These are phyloP conservation scores for Cheilinus undulatus DNA, from an alignment of 2,113 vertebrate genomes.

Conservation along the genomic window DNA sequence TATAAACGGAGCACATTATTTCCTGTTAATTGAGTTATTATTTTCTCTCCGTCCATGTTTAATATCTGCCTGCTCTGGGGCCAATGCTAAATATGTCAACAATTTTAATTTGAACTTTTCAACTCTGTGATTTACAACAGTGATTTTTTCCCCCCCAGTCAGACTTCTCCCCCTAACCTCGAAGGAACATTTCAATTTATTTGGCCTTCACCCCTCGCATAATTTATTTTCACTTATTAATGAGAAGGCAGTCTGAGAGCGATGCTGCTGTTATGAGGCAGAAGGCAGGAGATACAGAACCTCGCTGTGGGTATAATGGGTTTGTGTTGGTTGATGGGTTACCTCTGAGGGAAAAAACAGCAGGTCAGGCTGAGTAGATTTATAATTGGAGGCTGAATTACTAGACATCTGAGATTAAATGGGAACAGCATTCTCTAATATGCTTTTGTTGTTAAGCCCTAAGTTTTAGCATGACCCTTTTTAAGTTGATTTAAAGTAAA, in stretches of 20 bases:
- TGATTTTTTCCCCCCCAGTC: conserved; percentile 18
- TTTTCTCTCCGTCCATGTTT: conserved; percentile 31
- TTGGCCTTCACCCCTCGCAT: not conserved
- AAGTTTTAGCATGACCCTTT: too few species aligned
- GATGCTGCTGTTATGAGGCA: conserved; percentile 14
- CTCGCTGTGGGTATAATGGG: conserved; percentile 24
- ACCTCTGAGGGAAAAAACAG: conserved; percentile 35
- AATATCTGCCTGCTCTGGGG: conserved; percentile 35
- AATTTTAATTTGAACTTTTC: conserved; percentile 71
- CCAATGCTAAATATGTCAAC: conserved; percentile 38
- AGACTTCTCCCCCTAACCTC: conserved; percentile 45
- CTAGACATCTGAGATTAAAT: conserved; percentile 43
- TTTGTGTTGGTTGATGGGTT: conserved; percentile 58
- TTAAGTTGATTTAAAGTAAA: too few species aligned
- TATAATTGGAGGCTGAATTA: conserved; percentile 57
- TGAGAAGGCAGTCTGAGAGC: conserved; percentile 39
- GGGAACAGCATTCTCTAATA: conserved; percentile 21
- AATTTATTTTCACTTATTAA: conserved; percentile 67
- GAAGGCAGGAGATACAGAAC: conserved; percentile 38
- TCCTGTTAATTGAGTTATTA: conserved; percentile 68
- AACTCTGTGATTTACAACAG: conserved; percentile 58
- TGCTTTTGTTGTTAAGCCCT: conserved; percentile 26
- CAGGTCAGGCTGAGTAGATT: conserved; percentile 60
- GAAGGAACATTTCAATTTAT: conserved; percentile 66
- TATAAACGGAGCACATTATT: conserved; percentile 58